Evolutionary conservation across 1,140 invertebrate genomes (phyloP).

Genomic region (Copidosoma floridanum): DNA sequence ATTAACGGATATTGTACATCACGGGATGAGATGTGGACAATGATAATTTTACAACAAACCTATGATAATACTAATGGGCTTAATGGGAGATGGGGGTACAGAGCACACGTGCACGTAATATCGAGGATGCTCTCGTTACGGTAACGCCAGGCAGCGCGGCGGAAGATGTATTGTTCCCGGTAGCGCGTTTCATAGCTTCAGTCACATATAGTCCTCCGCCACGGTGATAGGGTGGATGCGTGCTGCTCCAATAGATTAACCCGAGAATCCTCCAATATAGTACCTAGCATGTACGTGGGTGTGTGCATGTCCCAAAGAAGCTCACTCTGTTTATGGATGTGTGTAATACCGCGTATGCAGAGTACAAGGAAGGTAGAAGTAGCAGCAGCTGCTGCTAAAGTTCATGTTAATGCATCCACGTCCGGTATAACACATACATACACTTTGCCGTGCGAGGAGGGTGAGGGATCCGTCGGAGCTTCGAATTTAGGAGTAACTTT

Average conservation of each 20-base stretch:
- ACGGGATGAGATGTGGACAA: too few species aligned
- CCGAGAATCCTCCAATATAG: too few species aligned
- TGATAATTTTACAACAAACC: too few species aligned
- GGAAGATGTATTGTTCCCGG: background rate
- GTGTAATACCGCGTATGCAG: background rate
- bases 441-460: too few species aligned
- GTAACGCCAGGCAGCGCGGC: background rate
- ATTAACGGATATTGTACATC: too few species aligned
- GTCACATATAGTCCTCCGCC: background rate
- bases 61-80: too few species aligned
- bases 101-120: too few species aligned
- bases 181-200: background rate
- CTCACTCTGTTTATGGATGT: background rate
- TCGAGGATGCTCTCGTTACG: too few species aligned
- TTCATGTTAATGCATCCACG: slow-evolving; percentile 13
- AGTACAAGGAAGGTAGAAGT: background rate
- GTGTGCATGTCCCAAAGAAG: background rate
- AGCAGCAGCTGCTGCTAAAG: background rate
- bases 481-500: background rate
- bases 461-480: background rate
- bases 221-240: background rate
- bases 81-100: too few species aligned
- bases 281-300: too few species aligned
- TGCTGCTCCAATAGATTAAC: background rate
- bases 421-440: background rate